Percentiles rank a stretch among this genome's conserved stretches.
Conservation (phyloP, 2,888 invertebrate species). For the Drosophila phalerata region DNA sequence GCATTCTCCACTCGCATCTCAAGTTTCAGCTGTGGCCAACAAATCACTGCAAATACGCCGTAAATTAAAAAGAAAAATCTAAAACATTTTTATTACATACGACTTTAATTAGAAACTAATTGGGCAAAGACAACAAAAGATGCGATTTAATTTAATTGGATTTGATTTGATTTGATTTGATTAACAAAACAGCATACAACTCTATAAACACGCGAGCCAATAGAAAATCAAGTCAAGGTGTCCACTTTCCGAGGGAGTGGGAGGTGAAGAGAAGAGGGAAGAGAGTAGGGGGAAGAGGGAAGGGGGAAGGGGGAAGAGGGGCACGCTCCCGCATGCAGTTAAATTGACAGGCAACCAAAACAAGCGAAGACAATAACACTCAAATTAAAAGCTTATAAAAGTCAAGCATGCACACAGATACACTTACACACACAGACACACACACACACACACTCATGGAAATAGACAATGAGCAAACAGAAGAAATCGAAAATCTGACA, state of each 20-base stretch:
- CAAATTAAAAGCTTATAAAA: conserved; percentile 81
- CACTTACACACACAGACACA: conserved; percentile 13
- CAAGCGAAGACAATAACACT: conserved; percentile 70
- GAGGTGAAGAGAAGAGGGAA: background rate
- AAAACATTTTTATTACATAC: conserved; percentile 48
- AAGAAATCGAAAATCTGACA: conserved; percentile 64
- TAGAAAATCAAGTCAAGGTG: conserved; percentile 48
- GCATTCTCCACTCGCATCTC: background rate
- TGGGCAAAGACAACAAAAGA: conserved; percentile 51
- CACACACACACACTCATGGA: conserved; percentile 5
- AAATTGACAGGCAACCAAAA: conserved; percentile 55
- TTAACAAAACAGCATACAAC: conserved; percentile 56
- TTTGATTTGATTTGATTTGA: conserved; percentile 71
- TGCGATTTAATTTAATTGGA: conserved; percentile 57
- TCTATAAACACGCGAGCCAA: conserved; percentile 43
- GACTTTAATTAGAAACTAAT: conserved; percentile 77
- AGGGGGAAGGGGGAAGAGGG: background rate
- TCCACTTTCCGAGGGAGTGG: conserved; percentile 57
- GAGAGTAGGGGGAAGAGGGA: background rate
- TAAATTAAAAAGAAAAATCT: conserved; percentile 15
- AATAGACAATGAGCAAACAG: conserved; percentile 40
- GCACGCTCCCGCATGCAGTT: conserved; percentile 57
- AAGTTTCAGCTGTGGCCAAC: conserved; percentile 25
- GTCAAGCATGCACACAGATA: conserved; percentile 52
- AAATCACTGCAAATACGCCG: conserved; percentile 17